Percentiles rank a stretch among this genome's conserved stretches.
These are phyloP conservation scores for Xyrauchen texanus DNA, from an alignment of 2,113 vertebrate species.

Conservation along the genomic window DNA sequence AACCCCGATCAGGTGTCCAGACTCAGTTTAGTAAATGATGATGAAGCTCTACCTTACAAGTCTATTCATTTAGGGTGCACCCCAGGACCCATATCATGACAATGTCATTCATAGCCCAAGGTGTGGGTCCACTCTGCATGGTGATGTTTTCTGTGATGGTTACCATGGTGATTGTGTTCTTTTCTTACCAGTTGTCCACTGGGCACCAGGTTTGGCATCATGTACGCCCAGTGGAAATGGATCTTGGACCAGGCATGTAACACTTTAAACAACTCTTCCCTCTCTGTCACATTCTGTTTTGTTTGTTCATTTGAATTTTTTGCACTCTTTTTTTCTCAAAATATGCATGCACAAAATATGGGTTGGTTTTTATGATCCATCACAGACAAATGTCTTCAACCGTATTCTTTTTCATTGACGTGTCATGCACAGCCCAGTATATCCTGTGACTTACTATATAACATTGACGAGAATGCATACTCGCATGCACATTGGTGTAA, in stretches of 20 bases:
- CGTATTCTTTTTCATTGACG: no score
- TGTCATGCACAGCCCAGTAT: no score
- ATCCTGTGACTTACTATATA: background rate
- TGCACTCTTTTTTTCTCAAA: slow-evolving; percentile 1
- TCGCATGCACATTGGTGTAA: background rate
- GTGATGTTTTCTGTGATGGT: slow-evolving; percentile 28
- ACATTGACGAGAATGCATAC: slow-evolving; percentile 26
- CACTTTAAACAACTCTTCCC: slow-evolving; percentile 36
- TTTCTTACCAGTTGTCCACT: slow-evolving; percentile 42
- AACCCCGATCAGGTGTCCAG: background rate
- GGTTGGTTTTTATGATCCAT: background rate
- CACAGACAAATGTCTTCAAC: background rate
- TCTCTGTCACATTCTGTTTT: slow-evolving; percentile 50
- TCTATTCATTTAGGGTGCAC: background rate
- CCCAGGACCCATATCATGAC: background rate
- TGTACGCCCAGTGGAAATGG: slow-evolving; percentile 32
- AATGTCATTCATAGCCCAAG: slow-evolving; percentile 2
- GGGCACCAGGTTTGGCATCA: slow-evolving; percentile 32
- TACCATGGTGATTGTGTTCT: slow-evolving; percentile 46
- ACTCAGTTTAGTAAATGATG: background rate
- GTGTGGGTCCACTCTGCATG: background rate
- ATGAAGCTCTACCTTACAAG: background rate
- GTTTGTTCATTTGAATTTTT: slow-evolving; percentile 34
- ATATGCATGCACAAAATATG: background rate
- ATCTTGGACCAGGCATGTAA: slow-evolving; percentile 11